Percentiles rank a stretch among this genome's conserved stretches.
Conservation (phyloP, 2,113 vertebrate genomes). For the Potamarius usumacintae region DNA sequence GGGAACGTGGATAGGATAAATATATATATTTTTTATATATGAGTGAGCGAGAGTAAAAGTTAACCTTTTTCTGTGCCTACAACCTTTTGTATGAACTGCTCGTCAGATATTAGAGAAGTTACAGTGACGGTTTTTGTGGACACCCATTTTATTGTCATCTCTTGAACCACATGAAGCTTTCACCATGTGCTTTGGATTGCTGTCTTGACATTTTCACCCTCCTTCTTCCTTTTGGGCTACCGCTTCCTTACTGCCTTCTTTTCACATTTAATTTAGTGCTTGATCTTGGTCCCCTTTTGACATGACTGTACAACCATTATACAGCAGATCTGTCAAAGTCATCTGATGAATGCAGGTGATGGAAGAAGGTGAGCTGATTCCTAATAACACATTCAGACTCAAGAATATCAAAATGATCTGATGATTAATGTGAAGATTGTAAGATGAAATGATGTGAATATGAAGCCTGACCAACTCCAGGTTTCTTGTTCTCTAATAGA, state of each 20-base stretch:
- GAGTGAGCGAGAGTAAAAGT: too few species aligned
- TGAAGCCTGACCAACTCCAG: constrained; percentile 38
- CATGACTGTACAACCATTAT: neutral
- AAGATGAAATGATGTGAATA: constrained; percentile 35
- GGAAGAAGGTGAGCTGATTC: constrained; percentile 31
- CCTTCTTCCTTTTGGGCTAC: neutral
- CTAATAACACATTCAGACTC: constrained; percentile 7
- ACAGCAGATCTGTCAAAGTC: neutral
- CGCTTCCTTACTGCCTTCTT: neutral
- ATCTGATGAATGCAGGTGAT: constrained; percentile 29
- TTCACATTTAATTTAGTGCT: neutral
- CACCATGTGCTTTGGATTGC: neutral
- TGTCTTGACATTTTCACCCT: neutral
- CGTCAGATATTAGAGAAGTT: neutral
- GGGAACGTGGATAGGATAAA: too few species aligned
- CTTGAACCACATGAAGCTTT: neutral
- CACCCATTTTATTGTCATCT: neutral
- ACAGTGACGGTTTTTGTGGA: neutral
- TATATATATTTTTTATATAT: too few species aligned
- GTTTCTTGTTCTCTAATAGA: constrained; percentile 10
- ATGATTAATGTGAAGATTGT: constrained; percentile 3
- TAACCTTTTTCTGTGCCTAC: neutral
- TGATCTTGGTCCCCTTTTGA: neutral
- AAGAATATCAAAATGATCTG: constrained; percentile 28
- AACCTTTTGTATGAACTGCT: neutral